Percentiles rank a stretch among this genome's conserved stretches.
These are phyloP conservation scores for Taeniopygia guttata DNA, from an alignment of 2,797 vertebrate species.

Conservation along the genomic window DNA sequence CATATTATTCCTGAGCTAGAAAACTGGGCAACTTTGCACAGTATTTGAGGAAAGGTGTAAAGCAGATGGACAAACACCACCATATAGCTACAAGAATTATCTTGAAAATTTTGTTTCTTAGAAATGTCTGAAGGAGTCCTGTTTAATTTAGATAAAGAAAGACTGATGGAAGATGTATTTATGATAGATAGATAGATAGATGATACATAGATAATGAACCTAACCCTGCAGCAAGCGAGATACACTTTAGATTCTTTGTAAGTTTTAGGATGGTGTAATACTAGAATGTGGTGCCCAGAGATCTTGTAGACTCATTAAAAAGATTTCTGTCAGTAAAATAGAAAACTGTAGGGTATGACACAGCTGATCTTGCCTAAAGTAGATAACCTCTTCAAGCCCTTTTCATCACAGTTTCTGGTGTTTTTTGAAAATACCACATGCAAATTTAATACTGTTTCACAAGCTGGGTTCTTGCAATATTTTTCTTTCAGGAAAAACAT, in stretches of 20 bases:
- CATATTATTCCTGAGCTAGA: not conserved
- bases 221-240: not conserved
- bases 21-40: not conserved
- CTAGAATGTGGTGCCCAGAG: fast-evolving
- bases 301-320: not conserved
- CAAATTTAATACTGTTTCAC: not conserved
- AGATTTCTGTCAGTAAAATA: not conserved
- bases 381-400: not conserved
- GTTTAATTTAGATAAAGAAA: not conserved
- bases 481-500: not conserved
- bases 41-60: not conserved
- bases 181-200: not conserved
- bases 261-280: not conserved
- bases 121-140: not conserved
- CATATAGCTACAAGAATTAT: not conserved
- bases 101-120: not conserved
- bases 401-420: not conserved
- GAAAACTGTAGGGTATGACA: not conserved
- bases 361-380: not conserved
- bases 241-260: not conserved
- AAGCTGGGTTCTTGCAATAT: not conserved
- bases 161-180: not conserved
- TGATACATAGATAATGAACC: not conserved
- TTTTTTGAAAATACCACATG: not conserved
- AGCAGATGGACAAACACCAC: not conserved